These are phyloP conservation scores for Tretioscincus oriximinensis DNA, from an alignment of 2,113 vertebrate species.

Conservation along the genomic window DNA sequence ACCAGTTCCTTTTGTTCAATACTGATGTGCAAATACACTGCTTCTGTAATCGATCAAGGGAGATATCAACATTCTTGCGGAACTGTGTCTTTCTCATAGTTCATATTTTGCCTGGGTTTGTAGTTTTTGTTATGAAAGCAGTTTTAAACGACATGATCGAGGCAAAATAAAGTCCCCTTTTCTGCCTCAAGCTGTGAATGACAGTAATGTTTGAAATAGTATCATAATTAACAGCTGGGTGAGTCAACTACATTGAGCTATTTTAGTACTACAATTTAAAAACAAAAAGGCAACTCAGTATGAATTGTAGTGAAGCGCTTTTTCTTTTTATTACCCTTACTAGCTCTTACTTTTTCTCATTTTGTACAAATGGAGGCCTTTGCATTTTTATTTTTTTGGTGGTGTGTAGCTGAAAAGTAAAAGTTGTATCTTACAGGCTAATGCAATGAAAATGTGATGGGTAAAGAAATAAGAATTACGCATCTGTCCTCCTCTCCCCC, in stretches of 20 bases:
- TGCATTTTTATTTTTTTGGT: background rate
- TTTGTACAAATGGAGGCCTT: slow-evolving; percentile 1
- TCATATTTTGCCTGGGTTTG: slow-evolving; percentile 8
- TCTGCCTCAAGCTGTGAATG: slow-evolving; percentile 48
- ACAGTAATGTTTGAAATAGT: slow-evolving; percentile 49
- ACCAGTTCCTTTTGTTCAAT: background rate
- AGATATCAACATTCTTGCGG: slow-evolving; percentile 32
- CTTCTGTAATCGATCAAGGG: background rate
- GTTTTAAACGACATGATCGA: slow-evolving; percentile 39
- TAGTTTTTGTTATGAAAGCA: slow-evolving; percentile 11
- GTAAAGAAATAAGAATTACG: slow-evolving; percentile 13
- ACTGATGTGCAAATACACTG: slow-evolving; percentile 7
- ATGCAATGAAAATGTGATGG: slow-evolving; percentile 15
- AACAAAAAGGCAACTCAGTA: background rate
- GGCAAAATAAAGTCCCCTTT: slow-evolving; percentile 50
- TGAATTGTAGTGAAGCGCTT: background rate
- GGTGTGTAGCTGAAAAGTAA: slow-evolving; percentile 1
- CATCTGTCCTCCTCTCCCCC: background rate
- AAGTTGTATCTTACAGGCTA: slow-evolving; percentile 21
- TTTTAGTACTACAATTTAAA: slow-evolving; percentile 46
- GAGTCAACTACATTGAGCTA: slow-evolving; percentile 44
- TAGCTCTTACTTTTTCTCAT: background rate
- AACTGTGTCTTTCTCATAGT: slow-evolving; percentile 15
- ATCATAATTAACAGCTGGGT: slow-evolving; percentile 43
- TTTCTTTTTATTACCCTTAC: slow-evolving; percentile 16